phyloP scores from a whole-genome alignment of 2,113 vertebrate species.

The Cynocephalus volans region DNA sequence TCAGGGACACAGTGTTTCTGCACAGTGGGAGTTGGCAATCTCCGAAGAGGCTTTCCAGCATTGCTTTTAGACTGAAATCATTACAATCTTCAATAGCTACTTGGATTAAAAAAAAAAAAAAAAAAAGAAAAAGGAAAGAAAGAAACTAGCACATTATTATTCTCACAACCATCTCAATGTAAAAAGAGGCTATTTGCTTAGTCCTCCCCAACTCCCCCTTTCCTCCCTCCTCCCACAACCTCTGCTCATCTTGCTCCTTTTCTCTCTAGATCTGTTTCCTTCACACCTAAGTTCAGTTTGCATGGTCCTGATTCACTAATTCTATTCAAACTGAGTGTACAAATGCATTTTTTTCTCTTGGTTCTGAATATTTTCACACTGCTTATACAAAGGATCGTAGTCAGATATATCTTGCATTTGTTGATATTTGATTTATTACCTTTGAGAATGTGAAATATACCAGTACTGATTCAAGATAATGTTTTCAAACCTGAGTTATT shows the following conservation, averaged over 20 bases:
- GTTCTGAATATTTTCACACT: constrained; percentile 85
- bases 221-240: not conserved
- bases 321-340: constrained; percentile 81
- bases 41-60: constrained; percentile 90
- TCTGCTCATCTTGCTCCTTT: constrained; percentile 66
- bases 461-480: constrained; percentile 48
- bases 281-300: constrained; percentile 87
- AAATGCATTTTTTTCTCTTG: constrained; percentile 83
- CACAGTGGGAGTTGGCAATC: constrained; percentile 90
- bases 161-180: constrained; percentile 88
- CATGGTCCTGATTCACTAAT: constrained; percentile 82
- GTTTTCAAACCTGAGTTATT: constrained; percentile 60
- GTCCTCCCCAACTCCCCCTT: constrained; percentile 45
- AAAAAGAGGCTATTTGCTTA: constrained; percentile 89
- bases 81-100: constrained; percentile 90
- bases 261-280: constrained; percentile 83
- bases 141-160: constrained; percentile 91
- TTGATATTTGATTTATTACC: constrained; percentile 82
- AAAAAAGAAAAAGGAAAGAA: constrained; percentile 60
- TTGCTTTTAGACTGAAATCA: constrained; percentile 91
- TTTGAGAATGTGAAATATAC: constrained; percentile 72
- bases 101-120: constrained; percentile 86
- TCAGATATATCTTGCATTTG: constrained; percentile 79
- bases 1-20: constrained; percentile 90
- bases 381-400: constrained; percentile 81